A percentile compares a stretch with the other conserved stretches of the same genome.
These are phyloP conservation scores for Drosophila yooni DNA, from an alignment of 2,888 invertebrate species.

Conservation along the genomic window DNA sequence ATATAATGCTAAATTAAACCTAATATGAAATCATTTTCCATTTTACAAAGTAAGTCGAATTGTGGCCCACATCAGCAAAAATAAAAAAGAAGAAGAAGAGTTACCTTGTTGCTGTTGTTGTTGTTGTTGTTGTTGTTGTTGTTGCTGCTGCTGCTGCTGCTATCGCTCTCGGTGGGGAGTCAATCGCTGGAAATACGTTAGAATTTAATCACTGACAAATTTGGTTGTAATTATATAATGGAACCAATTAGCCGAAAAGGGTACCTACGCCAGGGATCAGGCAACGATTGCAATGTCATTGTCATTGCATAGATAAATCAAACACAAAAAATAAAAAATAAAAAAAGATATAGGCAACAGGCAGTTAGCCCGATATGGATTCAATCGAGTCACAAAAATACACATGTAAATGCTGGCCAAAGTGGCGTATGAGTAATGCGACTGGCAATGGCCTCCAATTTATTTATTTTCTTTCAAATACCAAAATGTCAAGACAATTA, in stretches of 20 bases:
- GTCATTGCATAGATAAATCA: conserved; percentile 9
- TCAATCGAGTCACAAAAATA: not conserved
- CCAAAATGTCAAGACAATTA: conserved; percentile 1
- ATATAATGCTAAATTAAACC: conserved; percentile 56
- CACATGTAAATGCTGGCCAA: not conserved
- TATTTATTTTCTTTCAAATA: not conserved
- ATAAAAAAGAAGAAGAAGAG: not conserved
- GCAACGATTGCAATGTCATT: conserved; percentile 10
- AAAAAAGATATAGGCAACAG: not conserved
- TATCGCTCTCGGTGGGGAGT: not conserved
- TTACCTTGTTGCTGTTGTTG: not conserved
- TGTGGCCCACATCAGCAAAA: not conserved
- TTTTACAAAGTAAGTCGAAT: conserved; percentile 22
- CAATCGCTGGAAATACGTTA: conserved; percentile 46
- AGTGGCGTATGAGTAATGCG: conserved; percentile 12
- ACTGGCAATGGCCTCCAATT: not conserved
- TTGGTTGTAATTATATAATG: conserved; percentile 51
- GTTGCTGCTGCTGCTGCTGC: no score
- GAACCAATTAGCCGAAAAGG: conserved; percentile 48
- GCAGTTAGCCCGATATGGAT: conserved; percentile 1
- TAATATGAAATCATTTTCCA: conserved; percentile 61
- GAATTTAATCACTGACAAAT: conserved; percentile 59
- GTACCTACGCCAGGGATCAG: conserved; percentile 1
- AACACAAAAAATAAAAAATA: no score
- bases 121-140: not conserved